These are phyloP conservation scores for Harpagoxenus sublaevis DNA, from an alignment of 2,888 invertebrate species.

Conservation along the genomic window DNA sequence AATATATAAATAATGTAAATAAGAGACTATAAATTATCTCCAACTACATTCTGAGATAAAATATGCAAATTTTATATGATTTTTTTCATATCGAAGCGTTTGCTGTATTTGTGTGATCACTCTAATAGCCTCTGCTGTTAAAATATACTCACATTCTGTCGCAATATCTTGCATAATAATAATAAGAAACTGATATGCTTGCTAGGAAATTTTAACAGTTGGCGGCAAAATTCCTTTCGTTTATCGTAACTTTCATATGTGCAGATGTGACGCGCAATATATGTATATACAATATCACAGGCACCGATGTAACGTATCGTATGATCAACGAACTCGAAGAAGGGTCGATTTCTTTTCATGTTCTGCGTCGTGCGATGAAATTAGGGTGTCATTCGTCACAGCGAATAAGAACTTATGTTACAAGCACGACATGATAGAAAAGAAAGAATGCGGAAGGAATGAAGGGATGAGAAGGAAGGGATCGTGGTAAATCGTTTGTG, in stretches of 20 bases:
- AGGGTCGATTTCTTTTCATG: not conserved
- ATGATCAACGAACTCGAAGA: constrained; percentile 8
- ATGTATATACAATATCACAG: not conserved
- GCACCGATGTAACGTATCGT: not conserved
- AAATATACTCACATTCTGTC: not conserved
- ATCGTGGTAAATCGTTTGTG: not conserved
- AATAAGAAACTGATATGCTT: not conserved
- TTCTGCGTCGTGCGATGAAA: not conserved
- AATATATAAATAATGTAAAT: not conserved
- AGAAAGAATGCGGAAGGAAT: not conserved
- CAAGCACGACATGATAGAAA: not conserved
- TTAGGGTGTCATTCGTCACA: not conserved
- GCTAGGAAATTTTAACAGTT: not conserved
- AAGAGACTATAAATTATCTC: not conserved
- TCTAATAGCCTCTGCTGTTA: not conserved
- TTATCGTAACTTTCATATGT: not conserved
- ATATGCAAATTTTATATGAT: not conserved
- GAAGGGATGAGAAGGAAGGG: not conserved
- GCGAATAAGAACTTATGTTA: not conserved
- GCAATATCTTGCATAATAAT: not conserved
- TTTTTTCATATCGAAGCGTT: not conserved
- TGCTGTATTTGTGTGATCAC: not conserved
- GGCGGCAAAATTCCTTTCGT: not conserved
- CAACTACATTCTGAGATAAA: not conserved
- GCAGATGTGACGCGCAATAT: not conserved